A percentile compares a stretch with the other conserved stretches of the same genome.
phyloP scores from a whole-genome alignment of 2,113 vertebrate genomes.

The Pachypanchax playfairii region DNA sequence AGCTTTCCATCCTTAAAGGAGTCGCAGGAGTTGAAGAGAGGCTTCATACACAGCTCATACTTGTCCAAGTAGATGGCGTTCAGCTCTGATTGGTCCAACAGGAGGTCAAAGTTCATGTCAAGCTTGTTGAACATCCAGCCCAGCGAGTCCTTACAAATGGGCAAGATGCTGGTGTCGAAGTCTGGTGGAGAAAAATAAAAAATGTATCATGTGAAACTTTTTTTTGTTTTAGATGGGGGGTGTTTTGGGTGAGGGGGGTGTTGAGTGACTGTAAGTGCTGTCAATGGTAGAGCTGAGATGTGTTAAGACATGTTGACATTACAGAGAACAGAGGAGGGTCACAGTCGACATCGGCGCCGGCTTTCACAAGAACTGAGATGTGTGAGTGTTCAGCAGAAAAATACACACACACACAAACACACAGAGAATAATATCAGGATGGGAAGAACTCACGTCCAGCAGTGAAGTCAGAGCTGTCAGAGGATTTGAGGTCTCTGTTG shows the following conservation, averaged over 20 bases:
- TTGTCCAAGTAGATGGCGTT: conserved; percentile 95
- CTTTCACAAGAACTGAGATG: conserved; percentile 30
- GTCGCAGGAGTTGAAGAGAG: conserved; percentile 84
- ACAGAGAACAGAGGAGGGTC: conserved; percentile 47
- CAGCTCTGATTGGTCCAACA: conserved; percentile 94
- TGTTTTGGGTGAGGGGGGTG: too few species aligned
- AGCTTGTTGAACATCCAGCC: conserved; percentile 99
- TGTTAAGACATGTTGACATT: conserved; percentile 50
- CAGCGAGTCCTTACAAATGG: conserved; percentile 97
- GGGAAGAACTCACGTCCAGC: conserved; percentile 86
- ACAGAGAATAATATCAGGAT: conserved; percentile 4
- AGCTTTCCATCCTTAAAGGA: conserved; percentile 88
- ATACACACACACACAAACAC: conserved; percentile 4
- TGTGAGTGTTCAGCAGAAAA: conserved; percentile 29
- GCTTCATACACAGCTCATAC: conserved; percentile 93
- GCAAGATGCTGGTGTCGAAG: conserved; percentile 97
- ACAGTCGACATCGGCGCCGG: conserved; percentile 50
- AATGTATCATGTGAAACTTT: too few species aligned
- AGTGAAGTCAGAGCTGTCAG: conserved; percentile 80
- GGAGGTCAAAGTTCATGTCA: conserved; percentile 97
- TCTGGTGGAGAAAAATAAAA: conserved; percentile 68
- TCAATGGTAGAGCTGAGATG: conserved; percentile 21
- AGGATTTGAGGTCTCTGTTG: conserved; percentile 90
- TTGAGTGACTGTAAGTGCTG: conserved; percentile 9
- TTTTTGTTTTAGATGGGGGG: too few species aligned